Base-by-base conservation (phyloP, 2,888 invertebrate genomes). In the Eupithecia centaureata region DNA sequence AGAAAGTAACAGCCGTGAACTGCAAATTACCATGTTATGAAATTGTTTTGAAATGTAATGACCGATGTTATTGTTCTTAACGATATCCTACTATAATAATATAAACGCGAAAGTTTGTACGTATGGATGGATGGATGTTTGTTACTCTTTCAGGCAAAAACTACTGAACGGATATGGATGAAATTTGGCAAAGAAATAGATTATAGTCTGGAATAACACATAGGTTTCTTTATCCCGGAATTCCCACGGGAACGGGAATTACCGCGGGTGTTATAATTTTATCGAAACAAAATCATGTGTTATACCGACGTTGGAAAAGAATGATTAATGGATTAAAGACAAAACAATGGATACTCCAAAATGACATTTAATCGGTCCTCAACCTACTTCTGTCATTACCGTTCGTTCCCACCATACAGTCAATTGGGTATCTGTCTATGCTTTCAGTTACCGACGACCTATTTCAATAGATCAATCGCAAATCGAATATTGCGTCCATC, bases 41-140 rank as follows among this genome's bases (percentile, higher is more conserved):
- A 68, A 61, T 18, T 57, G 30, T 66, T 63, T 60, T 15, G 61
- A 70, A 70, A 70, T 57, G 15, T 67, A 57, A 62, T 65, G 60
- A 59, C 4, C 5, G 2, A 13, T 52, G 52, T 13, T 38, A 8
- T 42, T 42, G 18, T 42, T 42, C 42, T 8, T 8, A 18, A 18
- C 42, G 18, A 42, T 42, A 8, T 18, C n/a, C n/a, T n/a, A n/a
- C n/a, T n/a, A n/a, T n/a, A n/a, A n/a, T n/a, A n/a, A n/a, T n/a
- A n/a, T n/a, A n/a, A n/a, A n/a, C n/a, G n/a, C n/a, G n/a, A n/a
- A n/a, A n/a, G n/a, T n/a, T n/a, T n/a, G n/a, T n/a, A n/a, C n/a
- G n/a, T n/a, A n/a, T n/a, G n/a, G n/a, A n/a, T n/a, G n/a, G n/a
- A n/a, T n/a, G n/a, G n/a, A n/a, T n/a, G n/a, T n/a, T n/a, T n/a